These are phyloP conservation scores for Trimorus sp. DNA, from an alignment of 2,888 invertebrate genomes.

Conservation along the genomic window DNA sequence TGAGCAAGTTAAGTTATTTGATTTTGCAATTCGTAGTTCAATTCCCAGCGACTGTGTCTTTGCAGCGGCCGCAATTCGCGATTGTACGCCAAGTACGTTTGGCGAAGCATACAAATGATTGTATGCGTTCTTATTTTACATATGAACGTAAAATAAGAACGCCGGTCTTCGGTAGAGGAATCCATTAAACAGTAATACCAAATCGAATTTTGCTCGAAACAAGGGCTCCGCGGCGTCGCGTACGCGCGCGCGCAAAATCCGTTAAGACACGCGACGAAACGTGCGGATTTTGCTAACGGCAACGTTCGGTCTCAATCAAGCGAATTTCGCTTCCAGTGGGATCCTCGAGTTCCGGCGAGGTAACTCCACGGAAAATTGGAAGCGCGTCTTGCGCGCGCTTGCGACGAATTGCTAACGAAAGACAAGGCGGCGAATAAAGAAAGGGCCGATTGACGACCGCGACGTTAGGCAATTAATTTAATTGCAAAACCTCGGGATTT, in stretches of 20 bases:
- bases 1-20: no score
- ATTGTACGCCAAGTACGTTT: no score
- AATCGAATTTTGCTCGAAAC: conserved; percentile 73
- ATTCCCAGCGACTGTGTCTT: no score
- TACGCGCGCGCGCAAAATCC: conserved; percentile 6
- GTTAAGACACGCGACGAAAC: conserved; percentile 30
- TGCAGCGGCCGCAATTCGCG: no score
- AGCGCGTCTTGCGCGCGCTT: no score
- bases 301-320: conserved; percentile 37
- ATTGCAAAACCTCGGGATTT: conserved; percentile 4
- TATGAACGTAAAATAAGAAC: no score
- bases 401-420: background rate
- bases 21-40: no score
- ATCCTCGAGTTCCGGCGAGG: conserved; percentile 37
- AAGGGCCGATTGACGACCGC: background rate
- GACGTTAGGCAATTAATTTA: conserved; percentile 30
- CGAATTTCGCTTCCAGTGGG: conserved; percentile 21
- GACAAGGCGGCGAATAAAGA: background rate
- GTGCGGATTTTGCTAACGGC: conserved; percentile 53
- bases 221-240: no score
- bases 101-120: no score
- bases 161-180: no score
- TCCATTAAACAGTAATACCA: conserved; percentile 71
- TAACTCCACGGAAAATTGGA: conserved; percentile 14
- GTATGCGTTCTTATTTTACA: no score